A percentile compares a stretch with the other conserved stretches of the same genome.
These are phyloP conservation scores for Drosophila acutilabella DNA, from an alignment of 2,888 invertebrate genomes.

Conservation along the genomic window DNA sequence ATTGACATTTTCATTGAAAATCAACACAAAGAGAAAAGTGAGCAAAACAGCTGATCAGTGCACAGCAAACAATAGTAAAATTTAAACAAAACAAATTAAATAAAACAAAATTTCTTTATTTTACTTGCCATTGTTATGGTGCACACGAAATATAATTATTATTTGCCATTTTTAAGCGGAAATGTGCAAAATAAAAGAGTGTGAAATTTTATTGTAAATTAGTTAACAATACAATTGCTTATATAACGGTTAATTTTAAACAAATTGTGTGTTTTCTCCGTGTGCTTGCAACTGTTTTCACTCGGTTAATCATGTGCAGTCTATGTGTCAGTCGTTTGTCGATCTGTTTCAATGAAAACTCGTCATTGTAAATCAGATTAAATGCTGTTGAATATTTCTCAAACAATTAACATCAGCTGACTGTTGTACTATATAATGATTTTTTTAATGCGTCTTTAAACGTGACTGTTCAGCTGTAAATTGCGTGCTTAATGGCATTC, in stretches of 20 bases:
- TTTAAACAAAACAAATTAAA: conserved; percentile 6
- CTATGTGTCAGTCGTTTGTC: conserved; percentile 3
- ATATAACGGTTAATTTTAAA: conserved; percentile 18
- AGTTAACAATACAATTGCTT: neutral
- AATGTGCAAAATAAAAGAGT: conserved; percentile 13
- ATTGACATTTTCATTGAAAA: conserved; percentile 10
- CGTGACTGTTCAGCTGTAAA: conserved; percentile 17
- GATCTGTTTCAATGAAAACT: neutral
- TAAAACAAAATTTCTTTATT: conserved; percentile 7
- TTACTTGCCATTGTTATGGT: neutral
- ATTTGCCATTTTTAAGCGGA: conserved; percentile 12
- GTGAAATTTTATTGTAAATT: conserved; percentile 17
- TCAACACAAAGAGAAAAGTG: conserved; percentile 3
- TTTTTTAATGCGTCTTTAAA: conserved; percentile 8
- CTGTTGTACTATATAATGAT: neutral
- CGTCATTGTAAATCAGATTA: conserved; percentile 1
- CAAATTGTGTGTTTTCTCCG: neutral
- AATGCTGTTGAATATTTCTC: conserved; percentile 15
- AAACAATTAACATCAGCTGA: conserved; percentile 21
- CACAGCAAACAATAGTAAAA: neutral
- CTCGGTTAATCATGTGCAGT: conserved; percentile 1
- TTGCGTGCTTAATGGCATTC: conserved; percentile 32
- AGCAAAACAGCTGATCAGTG: conserved; percentile 20
- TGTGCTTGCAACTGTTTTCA: neutral
- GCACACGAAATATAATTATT: neutral